Evolutionary conservation across 2,888 invertebrate genomes (phyloP).

Genomic region (Eupithecia vulgata): DNA sequence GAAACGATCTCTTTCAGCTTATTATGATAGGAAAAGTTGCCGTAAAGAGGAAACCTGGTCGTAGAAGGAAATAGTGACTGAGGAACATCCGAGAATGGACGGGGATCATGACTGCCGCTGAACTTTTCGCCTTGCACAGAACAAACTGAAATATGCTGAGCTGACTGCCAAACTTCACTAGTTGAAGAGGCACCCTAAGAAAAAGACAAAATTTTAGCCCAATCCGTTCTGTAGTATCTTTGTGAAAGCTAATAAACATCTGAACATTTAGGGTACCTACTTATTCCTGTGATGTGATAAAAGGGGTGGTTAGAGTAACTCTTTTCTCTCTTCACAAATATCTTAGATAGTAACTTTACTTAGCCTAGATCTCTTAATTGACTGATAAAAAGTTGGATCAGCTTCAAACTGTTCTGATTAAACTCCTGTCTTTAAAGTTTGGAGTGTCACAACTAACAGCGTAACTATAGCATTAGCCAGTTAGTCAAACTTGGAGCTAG

Average conservation of each 20-base stretch:
- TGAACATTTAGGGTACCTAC: not conserved
- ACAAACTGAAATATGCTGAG: too few relatives aligned
- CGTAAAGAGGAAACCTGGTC: too few relatives aligned
- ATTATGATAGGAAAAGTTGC: too few relatives aligned
- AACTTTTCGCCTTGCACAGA: too few relatives aligned
- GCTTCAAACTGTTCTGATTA: not conserved
- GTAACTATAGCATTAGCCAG: slow-evolving; percentile 7
- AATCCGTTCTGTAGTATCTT: not conserved
- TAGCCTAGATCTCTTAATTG: not conserved
- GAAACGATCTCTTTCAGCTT: too few relatives aligned
- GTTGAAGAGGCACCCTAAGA: too few relatives aligned
- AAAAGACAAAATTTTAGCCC: not conserved
- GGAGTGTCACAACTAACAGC: not conserved
- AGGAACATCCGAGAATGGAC: too few relatives aligned
- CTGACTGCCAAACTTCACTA: too few relatives aligned
- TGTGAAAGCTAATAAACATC: not conserved
- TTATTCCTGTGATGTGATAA: not conserved
- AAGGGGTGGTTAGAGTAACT: not conserved
- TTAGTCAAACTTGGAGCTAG: slow-evolving; percentile 14
- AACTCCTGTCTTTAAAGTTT: not conserved
- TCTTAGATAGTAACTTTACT: not conserved
- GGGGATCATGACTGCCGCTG: too few relatives aligned
- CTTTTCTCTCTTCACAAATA: not conserved
- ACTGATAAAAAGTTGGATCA: not conserved
- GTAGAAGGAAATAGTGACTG: too few relatives aligned